A percentile compares a stretch with the other conserved stretches of the same genome.
phyloP scores from a whole-genome alignment of 2,797 vertebrate species.

The Notamacropus eugenii region DNA sequence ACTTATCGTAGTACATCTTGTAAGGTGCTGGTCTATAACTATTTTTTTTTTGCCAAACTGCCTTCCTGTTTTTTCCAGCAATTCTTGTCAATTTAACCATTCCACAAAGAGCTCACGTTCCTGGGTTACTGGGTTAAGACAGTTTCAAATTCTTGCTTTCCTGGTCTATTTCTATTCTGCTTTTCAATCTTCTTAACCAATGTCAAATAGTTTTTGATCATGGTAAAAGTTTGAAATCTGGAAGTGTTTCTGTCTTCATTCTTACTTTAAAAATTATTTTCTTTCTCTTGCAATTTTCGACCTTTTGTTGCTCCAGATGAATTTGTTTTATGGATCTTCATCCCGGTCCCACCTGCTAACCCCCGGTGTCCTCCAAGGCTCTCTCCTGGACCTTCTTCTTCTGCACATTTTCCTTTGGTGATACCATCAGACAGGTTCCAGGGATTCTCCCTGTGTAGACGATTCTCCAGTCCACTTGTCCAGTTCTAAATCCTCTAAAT shows the following conservation, averaged over 20 bases:
- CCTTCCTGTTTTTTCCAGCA: background rate
- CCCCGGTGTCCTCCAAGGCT: background rate
- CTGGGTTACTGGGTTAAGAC: background rate
- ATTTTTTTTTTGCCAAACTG: background rate
- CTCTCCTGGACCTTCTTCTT: background rate
- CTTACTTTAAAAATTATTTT: background rate
- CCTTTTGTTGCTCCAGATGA: background rate
- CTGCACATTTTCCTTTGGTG: background rate
- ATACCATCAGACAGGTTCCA: background rate
- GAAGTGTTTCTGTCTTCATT: background rate
- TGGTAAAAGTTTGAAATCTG: background rate
- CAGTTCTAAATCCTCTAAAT: background rate
- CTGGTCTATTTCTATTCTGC: background rate
- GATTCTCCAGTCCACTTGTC: background rate
- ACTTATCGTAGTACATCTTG: background rate
- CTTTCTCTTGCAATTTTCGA: background rate
- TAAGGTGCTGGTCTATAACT: background rate
- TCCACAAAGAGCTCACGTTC: background rate
- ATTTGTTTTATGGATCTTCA: background rate
- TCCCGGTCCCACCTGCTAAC: background rate
- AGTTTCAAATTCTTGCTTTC: background rate
- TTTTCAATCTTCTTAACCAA: background rate
- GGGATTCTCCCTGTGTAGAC: background rate
- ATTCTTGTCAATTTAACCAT: background rate
- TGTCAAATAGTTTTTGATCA: background rate